These are phyloP conservation scores for Scrobipalpa costella DNA, from an alignment of 2,888 invertebrate genomes.

Conservation along the genomic window DNA sequence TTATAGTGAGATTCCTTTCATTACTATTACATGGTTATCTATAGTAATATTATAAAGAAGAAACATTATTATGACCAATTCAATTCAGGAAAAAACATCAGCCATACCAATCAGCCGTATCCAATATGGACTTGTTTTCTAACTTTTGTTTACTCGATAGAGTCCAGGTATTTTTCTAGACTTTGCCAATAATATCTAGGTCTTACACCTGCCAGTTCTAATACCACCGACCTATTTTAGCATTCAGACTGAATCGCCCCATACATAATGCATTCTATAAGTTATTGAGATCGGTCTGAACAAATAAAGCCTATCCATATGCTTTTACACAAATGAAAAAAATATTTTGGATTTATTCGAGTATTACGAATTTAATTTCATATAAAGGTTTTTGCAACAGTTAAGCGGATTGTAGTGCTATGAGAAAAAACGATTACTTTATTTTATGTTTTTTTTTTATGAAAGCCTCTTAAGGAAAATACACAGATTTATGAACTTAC, in stretches of 20 bases:
- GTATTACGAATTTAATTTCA: background rate
- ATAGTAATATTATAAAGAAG: no score
- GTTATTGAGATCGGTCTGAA: background rate
- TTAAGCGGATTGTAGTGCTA: background rate
- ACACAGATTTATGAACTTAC: no score
- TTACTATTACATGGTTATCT: no score
- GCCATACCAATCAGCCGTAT: no score
- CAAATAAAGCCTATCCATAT: background rate
- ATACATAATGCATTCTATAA: constrained; percentile 9
- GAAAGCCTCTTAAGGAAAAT: no score
- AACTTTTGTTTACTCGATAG: constrained; percentile 11
- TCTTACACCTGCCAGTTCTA: constrained; percentile 13
- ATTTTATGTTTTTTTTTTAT: background rate
- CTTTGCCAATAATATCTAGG: constrained; percentile 15
- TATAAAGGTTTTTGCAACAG: background rate
- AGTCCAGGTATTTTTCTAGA: constrained; percentile 3
- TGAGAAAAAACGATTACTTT: background rate
- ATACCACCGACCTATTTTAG: constrained; percentile 6
- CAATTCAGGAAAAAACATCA: no score
- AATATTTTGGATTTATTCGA: background rate
- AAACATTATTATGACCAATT: no score
- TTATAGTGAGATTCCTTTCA: no score
- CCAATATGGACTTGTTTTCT: constrained; percentile 10
- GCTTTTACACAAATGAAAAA: constrained; percentile 16
- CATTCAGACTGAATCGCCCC: background rate